Evolutionary conservation across 2,888 invertebrate species (phyloP).

Genomic region (Brenthis hecate): DNA sequence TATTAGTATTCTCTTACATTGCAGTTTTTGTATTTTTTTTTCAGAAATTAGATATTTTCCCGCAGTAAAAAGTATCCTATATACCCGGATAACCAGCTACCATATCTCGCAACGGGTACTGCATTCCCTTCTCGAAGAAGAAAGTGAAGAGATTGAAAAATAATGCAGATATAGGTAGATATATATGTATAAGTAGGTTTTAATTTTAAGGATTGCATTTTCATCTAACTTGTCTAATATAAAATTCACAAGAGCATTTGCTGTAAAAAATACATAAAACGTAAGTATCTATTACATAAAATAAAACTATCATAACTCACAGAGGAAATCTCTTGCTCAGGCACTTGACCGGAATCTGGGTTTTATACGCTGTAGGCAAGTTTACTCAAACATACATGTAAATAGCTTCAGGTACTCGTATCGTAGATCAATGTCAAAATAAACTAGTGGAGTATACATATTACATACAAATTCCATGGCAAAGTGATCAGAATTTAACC

Average conservation of each 20-base stretch:
- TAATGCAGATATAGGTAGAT: too few relatives aligned
- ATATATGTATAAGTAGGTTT: too few relatives aligned
- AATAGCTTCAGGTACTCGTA: conserved; percentile 17
- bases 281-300: not conserved
- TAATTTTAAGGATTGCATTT: too few relatives aligned
- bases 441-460: conserved; percentile 7
- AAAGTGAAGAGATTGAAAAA: too few relatives aligned
- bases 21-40: too few relatives aligned
- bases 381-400: conserved; percentile 21
- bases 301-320: conserved; percentile 13
- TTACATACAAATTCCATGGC: not conserved
- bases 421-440: conserved; percentile 25
- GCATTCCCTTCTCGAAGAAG: too few relatives aligned
- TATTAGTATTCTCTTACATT: too few relatives aligned
- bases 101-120: too few relatives aligned
- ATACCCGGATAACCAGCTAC: too few relatives aligned
- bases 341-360: conserved; percentile 29
- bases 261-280: conserved; percentile 6
- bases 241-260: not conserved
- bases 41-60: too few relatives aligned
- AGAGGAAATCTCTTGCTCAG: conserved; percentile 11
- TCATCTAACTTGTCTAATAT: too few relatives aligned
- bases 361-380: conserved; percentile 25
- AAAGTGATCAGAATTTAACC: conserved; percentile 1
- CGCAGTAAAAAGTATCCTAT: too few relatives aligned